Percentiles rank a stretch among this genome's conserved stretches.
These are phyloP conservation scores for Heteractis magnifica DNA, from an alignment of 92 coral and sea anemone species.

Conservation along the genomic window DNA sequence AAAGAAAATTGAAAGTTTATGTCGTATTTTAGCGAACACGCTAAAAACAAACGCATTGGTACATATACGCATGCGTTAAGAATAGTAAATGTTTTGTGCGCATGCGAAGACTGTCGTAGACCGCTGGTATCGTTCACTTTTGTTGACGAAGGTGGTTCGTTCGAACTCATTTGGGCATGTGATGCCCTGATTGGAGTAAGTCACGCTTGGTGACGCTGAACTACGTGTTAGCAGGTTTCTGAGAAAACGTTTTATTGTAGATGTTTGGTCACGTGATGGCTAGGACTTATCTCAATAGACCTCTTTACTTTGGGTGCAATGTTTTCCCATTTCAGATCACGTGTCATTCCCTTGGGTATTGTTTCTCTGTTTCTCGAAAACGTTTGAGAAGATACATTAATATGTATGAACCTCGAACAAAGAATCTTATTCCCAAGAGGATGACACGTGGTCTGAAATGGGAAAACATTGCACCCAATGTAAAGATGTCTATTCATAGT, in stretches of 20 bases:
- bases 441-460: no score
- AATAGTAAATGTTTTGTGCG: background rate
- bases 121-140: conserved; percentile 34
- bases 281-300: background rate
- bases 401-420: no score
- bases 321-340: no score
- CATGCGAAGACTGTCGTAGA: conserved; percentile 15
- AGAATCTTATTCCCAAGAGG: no score
- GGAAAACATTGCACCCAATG: no score
- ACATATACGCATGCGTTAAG: conserved; percentile 14
- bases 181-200: conserved; percentile 28
- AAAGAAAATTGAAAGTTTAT: background rate
- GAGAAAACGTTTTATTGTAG: conserved; percentile 13
- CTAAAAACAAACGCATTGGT: background rate
- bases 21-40: conserved; percentile 7
- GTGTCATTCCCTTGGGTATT: no score
- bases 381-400: no score
- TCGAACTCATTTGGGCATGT: conserved; percentile 18
- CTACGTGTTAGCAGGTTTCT: conserved; percentile 8
- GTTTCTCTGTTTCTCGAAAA: no score
- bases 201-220: conserved; percentile 25
- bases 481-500: no score
- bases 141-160: conserved; percentile 31
- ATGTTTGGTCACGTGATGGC: background rate
- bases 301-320: no score